A percentile compares a stretch with the other conserved stretches of the same genome.
phyloP scores from a whole-genome alignment of 2,888 invertebrate genomes.

The Prosapia bicincta region DNA sequence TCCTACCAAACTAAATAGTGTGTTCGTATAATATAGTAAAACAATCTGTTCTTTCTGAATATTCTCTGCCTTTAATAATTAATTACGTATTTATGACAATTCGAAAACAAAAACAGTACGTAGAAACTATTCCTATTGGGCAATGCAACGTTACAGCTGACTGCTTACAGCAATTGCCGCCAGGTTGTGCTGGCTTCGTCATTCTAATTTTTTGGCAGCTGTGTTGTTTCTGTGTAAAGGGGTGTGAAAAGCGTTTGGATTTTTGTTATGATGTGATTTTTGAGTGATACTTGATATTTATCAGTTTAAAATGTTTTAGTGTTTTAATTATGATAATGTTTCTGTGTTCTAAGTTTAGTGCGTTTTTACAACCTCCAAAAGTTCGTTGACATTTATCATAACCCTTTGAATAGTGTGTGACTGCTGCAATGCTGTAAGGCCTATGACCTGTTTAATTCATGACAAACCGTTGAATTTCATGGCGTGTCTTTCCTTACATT shows the following conservation, averaged over 20 bases:
- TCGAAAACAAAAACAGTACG: not conserved
- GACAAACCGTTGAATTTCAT: slow-evolving; percentile 2
- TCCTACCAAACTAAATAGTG: too few species aligned
- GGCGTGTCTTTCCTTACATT: not conserved
- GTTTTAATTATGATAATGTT: not conserved
- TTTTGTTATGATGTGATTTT: slow-evolving; percentile 26
- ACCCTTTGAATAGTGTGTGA: slow-evolving; percentile 19
- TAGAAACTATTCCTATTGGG: not conserved
- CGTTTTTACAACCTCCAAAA: not conserved
- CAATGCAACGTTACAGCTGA: not conserved
- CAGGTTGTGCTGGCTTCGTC: not conserved
- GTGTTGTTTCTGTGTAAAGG: slow-evolving; percentile 19
- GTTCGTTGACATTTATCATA: slow-evolving; percentile 11
- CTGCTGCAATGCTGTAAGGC: slow-evolving; percentile 25
- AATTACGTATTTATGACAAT: not conserved
- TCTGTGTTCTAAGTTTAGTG: not conserved
- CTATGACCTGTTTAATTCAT: slow-evolving; percentile 16
- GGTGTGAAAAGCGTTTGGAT: slow-evolving; percentile 21
- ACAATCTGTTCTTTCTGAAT: too few species aligned
- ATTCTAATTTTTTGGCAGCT: slow-evolving; percentile 13
- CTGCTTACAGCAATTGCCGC: not conserved
- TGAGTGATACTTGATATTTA: not conserved
- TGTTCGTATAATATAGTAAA: too few species aligned
- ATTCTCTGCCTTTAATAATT: too few species aligned
- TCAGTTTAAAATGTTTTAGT: not conserved